Evolutionary conservation across 2,797 vertebrate species (phyloP).

Genomic region (Sebastes variabilis): DNA sequence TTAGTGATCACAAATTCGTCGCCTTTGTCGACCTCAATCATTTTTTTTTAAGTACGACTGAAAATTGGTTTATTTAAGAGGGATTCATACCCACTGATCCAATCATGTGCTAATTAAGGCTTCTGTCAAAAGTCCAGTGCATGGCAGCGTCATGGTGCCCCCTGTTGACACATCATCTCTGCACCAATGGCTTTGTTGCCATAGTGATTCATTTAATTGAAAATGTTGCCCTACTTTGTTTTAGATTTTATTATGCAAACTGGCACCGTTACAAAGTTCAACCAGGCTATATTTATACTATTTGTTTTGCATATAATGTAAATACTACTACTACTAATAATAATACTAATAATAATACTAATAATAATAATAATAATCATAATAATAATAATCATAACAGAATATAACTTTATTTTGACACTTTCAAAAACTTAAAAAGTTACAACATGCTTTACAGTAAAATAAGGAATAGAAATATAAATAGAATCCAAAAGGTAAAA

Average conservation of each 20-base stretch:
- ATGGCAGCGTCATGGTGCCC: conserved; percentile 4
- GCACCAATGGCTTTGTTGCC: conserved; percentile 4
- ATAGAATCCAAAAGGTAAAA: neutral
- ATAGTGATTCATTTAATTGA: neutral
- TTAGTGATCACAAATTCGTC: conserved; percentile 44
- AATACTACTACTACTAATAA: neutral
- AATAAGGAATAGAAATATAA: neutral
- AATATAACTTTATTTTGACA: neutral
- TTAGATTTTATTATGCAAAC: neutral
- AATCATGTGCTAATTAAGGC: conserved; percentile 32
- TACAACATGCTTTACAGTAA: neutral
- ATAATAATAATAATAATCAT: no score
- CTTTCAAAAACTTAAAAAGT: neutral
- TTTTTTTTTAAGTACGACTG: conserved; percentile 12
- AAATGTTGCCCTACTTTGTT: neutral
- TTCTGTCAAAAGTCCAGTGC: neutral
- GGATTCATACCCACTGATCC: conserved; percentile 14
- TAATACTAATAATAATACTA: fast-evolving
- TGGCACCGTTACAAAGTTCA: neutral
- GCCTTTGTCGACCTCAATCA: conserved; percentile 20
- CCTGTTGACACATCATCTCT: conserved; percentile 28
- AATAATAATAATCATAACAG: no score
- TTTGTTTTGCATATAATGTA: neutral
- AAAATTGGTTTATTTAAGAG: conserved; percentile 43
- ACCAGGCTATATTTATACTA: neutral